Evolutionary conservation across 2,113 vertebrate species (phyloP), one percentile per base, ranked within the genome.

Genomic region (Petrocephalus microphthalmus): DNA sequence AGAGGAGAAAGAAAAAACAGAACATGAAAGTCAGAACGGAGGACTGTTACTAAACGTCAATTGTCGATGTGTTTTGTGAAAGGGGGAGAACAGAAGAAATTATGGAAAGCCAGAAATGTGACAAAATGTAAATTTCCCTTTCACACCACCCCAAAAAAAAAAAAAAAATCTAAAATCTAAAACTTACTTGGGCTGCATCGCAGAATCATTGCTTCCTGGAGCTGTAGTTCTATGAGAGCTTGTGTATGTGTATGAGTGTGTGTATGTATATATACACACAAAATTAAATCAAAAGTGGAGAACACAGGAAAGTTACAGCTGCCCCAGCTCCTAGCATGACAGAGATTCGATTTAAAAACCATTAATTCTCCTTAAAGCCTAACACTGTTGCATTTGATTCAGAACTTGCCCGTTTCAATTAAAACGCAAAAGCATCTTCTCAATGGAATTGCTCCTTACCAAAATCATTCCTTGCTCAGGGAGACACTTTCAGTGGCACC

Each of bases 1-100:
- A 94, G 92, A 93, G 20, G 94, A 74, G 93, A 92, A 94, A 91
- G 92, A 92, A 93, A 94, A 91, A 92, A 94, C 93, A 92, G 92
- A 92, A 64, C 8, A 25, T 3, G 10, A 64, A 64, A 25, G 57
- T 22, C 8, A 8, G n/a, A 64, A 64, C 10, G 25, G 10, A 95
- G 91, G 93, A 94, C 92, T 94, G 92, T 93, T 92, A 94, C 92
- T 93, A 54, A 88, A 74, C 2, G 52, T 81, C 87, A 81, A 64
- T 67, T 88, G 64, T 53, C 47, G 53, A 88, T 81, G 64, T 56
- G 20, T 64, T 81, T 74, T 74, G 33, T 74, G 25, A 42, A 74
- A 29, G 33, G 15, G 15, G 2, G 45, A 45, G 25, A 71, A 71
- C 11, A 33, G 17, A 42, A 83, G 17, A 60, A 2, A 45, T 20